phyloP scores from a whole-genome alignment of 2,888 invertebrate genomes.

The Idaea dimidiata region DNA sequence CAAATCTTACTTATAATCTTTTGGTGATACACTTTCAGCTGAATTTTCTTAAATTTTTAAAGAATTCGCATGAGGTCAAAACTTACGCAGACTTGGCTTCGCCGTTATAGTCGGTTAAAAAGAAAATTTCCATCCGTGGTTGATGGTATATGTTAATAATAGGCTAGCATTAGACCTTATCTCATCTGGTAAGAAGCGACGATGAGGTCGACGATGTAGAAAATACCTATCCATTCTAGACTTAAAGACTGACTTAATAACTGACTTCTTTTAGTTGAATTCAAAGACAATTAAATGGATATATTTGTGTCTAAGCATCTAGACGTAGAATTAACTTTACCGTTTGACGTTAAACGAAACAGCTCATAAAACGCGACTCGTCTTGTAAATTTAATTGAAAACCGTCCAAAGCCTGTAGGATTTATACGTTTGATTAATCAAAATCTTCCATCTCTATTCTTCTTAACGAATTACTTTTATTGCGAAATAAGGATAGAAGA shows the following conservation, averaged over 20 bases:
- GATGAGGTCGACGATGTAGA: no score
- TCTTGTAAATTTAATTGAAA: slow-evolving; percentile 52
- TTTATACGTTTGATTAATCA: slow-evolving; percentile 65
- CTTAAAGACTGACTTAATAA: background rate
- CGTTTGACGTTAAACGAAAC: slow-evolving; percentile 27
- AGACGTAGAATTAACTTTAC: background rate
- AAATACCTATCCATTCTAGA: no score
- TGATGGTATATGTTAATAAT: no score
- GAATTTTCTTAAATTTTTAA: no score
- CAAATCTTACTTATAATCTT: no score
- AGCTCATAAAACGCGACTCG: slow-evolving; percentile 28
- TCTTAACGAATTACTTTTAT: slow-evolving; percentile 51
- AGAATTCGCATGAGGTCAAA: no score
- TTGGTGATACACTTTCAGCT: no score
- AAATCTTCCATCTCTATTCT: slow-evolving; percentile 45
- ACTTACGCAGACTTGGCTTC: no score
- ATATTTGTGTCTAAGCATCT: background rate
- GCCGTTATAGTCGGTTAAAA: no score
- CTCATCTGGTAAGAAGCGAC: no score
- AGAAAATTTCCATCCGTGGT: no score
- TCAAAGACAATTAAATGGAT: background rate
- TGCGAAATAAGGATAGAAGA: slow-evolving; percentile 52
- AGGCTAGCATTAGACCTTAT: no score
- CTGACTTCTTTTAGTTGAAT: slow-evolving; percentile 1
- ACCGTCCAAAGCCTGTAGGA: slow-evolving; percentile 53